A percentile compares a stretch with the other conserved stretches of the same genome.
These are phyloP conservation scores for Tanaodytes sp. DNA, from an alignment of 2,888 invertebrate species.

Conservation along the genomic window DNA sequence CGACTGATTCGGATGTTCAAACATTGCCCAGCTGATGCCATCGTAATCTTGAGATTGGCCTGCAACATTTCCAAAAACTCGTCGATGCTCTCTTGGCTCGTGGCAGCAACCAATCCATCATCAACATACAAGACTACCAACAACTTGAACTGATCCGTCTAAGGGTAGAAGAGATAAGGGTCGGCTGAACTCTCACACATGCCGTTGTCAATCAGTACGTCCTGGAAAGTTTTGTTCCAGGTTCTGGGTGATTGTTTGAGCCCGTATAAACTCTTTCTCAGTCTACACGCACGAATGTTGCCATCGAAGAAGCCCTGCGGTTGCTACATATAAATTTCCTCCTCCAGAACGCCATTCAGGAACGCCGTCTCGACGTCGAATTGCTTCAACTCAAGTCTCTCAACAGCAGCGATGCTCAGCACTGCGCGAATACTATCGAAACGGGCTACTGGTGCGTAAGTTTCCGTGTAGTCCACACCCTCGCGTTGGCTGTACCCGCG, in stretches of 20 bases:
- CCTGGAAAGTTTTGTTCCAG: constrained; percentile 24
- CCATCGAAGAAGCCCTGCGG: constrained; percentile 29
- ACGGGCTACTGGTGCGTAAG: constrained; percentile 14
- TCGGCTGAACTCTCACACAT: constrained; percentile 32
- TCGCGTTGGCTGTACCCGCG: constrained; percentile 8
- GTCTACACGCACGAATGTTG: constrained; percentile 32
- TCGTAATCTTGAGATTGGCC: constrained; percentile 39
- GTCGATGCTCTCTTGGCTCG: constrained; percentile 13
- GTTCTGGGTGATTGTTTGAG: constrained; percentile 40
- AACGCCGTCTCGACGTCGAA: constrained; percentile 14
- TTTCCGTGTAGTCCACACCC: constrained; percentile 9
- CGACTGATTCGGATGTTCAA: constrained; percentile 46
- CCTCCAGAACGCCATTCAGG: not conserved
- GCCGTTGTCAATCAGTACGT: constrained; percentile 12
- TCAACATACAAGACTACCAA: constrained; percentile 42
- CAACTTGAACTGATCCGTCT: not conserved
- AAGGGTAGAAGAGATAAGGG: constrained; percentile 2
- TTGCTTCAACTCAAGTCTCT: constrained; percentile 2
- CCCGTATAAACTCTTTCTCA: constrained; percentile 31
- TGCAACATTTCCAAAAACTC: constrained; percentile 26
- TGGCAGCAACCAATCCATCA: constrained; percentile 42
- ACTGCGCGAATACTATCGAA: constrained; percentile 13
- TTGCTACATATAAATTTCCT: constrained; percentile 40
- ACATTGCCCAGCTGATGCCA: constrained; percentile 24
- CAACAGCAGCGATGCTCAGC: constrained; percentile 9